Evolutionary conservation across 2,888 invertebrate genomes (phyloP).

Genomic region (Eristalis pertinax): DNA sequence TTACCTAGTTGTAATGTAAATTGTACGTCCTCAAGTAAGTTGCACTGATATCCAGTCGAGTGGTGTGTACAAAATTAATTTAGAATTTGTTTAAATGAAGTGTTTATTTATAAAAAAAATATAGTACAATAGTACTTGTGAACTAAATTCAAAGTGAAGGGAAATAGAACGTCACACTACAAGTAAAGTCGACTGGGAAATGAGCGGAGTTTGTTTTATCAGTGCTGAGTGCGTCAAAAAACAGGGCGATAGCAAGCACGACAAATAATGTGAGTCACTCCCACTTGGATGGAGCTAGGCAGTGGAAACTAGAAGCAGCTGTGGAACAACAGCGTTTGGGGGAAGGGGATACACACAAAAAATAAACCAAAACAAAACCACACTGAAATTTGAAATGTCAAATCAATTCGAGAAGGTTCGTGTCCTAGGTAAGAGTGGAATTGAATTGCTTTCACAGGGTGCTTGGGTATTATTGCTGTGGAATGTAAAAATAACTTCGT

Average conservation of each 20-base stretch:
- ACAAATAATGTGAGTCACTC: conserved; percentile 59
- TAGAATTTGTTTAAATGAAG: background rate
- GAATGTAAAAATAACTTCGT: conserved; percentile 8
- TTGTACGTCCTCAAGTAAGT: background rate
- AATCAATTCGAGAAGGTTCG: background rate
- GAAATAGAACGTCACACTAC: conserved; percentile 8
- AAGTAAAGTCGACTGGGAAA: conserved; percentile 31
- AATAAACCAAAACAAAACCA: conserved; percentile 19
- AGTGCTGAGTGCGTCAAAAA: conserved; percentile 41
- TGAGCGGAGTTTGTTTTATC: conserved; percentile 48
- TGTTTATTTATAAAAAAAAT: conserved; percentile 1
- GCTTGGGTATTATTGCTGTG: background rate
- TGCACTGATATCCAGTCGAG: background rate
- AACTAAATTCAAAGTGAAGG: background rate
- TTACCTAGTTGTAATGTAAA: conserved; percentile 2
- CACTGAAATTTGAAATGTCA: background rate
- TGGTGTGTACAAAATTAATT: background rate
- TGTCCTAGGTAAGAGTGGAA: background rate
- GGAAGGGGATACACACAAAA: background rate
- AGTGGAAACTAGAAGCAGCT: conserved; percentile 13
- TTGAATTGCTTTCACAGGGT: background rate
- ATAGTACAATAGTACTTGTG: background rate
- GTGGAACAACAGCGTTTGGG: background rate
- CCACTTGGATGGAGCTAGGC: conserved; percentile 33
- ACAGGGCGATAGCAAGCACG: conserved; percentile 12